These are phyloP conservation scores for Philantomba maxwellii DNA, from an alignment of 2,113 vertebrate genomes.

Conservation along the genomic window DNA sequence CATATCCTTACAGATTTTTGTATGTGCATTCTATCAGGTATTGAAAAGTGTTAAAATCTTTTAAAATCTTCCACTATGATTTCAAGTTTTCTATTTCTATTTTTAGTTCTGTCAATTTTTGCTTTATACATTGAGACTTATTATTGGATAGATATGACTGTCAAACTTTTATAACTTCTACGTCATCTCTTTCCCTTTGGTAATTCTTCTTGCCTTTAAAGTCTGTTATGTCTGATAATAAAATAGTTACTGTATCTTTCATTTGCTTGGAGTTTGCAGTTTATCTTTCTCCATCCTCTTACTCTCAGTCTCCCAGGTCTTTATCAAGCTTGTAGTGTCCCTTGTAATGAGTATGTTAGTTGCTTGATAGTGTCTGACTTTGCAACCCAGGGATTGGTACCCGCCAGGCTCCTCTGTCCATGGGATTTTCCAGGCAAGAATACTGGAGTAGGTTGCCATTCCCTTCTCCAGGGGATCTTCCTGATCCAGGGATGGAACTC, in stretches of 20 bases:
- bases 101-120: not conserved
- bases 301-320: not conserved
- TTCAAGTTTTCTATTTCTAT: not conserved
- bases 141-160: not conserved
- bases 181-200: not conserved
- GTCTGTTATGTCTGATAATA: not conserved
- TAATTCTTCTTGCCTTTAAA: not conserved
- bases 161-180: not conserved
- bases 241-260: not conserved
- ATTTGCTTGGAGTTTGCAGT: not conserved
- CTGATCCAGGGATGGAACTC: not conserved
- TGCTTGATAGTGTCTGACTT: not conserved
- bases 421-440: not conserved
- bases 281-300: not conserved
- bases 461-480: not conserved
- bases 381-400: not conserved
- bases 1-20: not conserved
- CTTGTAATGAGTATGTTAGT: not conserved
- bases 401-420: not conserved
- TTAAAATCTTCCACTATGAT: not conserved
- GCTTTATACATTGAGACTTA: not conserved
- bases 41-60: not conserved
- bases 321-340: not conserved
- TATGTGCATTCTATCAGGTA: not conserved
- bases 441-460: not conserved